These are phyloP conservation scores for Lamprologus ornatipinnis DNA, from an alignment of 2,113 vertebrate species.

Conservation along the genomic window DNA sequence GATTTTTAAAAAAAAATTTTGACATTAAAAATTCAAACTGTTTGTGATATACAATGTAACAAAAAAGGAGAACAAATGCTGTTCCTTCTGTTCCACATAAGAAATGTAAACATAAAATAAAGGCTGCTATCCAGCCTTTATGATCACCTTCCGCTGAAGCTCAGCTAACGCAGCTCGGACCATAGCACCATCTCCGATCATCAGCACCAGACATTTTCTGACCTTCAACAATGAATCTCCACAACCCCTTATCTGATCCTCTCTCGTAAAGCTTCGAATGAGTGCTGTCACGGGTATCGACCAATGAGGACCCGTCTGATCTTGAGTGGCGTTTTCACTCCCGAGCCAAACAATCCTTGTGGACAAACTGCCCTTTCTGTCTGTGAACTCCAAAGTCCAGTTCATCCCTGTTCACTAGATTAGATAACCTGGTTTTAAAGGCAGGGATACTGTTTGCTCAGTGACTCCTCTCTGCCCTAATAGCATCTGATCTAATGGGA, in stretches of 20 bases:
- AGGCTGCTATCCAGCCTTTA: neutral
- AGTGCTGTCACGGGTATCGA: neutral
- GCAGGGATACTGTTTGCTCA: slow-evolving; percentile 57
- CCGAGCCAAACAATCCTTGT: slow-evolving; percentile 25
- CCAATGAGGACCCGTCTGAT: slow-evolving; percentile 6
- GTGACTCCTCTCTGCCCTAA: slow-evolving; percentile 53
- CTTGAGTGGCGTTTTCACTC: slow-evolving; percentile 50
- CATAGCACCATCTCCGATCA: neutral
- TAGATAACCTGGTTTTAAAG: slow-evolving; percentile 65
- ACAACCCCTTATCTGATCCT: slow-evolving; percentile 50
- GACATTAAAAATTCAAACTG: neutral
- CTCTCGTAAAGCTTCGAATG: slow-evolving; percentile 36
- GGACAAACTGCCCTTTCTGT: slow-evolving; percentile 28
- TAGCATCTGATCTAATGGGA: slow-evolving; percentile 65
- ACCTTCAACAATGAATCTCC: slow-evolving; percentile 19
- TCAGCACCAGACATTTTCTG: slow-evolving; percentile 37
- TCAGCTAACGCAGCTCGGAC: neutral
- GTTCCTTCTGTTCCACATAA: neutral
- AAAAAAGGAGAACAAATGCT: neutral
- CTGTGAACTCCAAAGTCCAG: slow-evolving; percentile 67
- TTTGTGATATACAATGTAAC: neutral
- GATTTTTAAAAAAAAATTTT: neutral
- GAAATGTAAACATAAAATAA: neutral
- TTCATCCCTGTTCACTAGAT: slow-evolving; percentile 63
- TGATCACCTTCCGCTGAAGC: neutral